Evolutionary conservation across 2,113 vertebrate genomes (phyloP), one percentile per base, ranked within the genome.

Genomic region (Spilogale gracilis): DNA sequence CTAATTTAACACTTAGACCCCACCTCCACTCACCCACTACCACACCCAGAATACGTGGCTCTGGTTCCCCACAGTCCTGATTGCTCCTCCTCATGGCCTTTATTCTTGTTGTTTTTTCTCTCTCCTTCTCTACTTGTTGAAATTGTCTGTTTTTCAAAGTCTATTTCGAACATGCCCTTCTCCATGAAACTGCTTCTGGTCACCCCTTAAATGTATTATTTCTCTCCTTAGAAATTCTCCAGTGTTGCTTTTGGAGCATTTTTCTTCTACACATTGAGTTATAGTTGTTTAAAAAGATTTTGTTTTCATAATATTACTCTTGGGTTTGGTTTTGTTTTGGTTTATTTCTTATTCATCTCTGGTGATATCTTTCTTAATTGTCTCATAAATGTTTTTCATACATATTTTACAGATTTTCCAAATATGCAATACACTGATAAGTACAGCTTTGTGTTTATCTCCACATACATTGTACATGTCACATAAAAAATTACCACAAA

Each of bases 11-110:
- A 56, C 23, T 67, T 90, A 67, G 18, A 65, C 6, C 1, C 82
- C 2, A 54, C 17, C 4, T 30, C 4, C 1, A 25, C 0, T 21
- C n/a, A 65, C 43, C 7, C 7, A 71, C 0, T 58, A 86, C 25
- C 71, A 30, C 4, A 52, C 20, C 7, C 30, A 58, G 21, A 48
- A 16, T 4, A 1, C 52, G 0, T 74, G 12, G 10, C 20, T 12
- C 27, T 50, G 6, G 6, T 45, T 3, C 16, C 50, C 2, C 20
- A 5, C 11, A 7, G 0, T 18, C 61, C 52, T 27, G 1, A 3
- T 23, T 23, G 1, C 21, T 38, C 27, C 23, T 60, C 54, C 0
- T 9, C 9, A 11, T 43, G 20, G 2, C 4, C 38, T 85, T 25
- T 25, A 3, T 8, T 50, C 8, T n/a, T 10, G 0, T 43, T 1